phyloP scores from a whole-genome alignment of 2,888 invertebrate genomes.

The Phorcus lineatus region DNA sequence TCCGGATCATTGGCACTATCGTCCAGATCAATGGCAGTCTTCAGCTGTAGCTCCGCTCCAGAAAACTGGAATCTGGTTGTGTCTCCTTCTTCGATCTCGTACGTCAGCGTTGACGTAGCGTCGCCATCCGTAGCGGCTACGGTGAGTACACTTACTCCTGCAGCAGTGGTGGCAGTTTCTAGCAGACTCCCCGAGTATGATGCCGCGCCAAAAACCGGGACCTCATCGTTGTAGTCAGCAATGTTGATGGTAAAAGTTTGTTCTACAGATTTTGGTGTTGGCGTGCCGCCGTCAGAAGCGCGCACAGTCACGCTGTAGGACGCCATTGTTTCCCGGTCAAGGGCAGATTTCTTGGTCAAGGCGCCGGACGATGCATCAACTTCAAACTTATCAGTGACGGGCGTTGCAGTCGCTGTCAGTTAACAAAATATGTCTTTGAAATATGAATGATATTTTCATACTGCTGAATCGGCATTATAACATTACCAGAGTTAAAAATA shows the following conservation, averaged over 20 bases:
- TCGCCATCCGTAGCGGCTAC: slow-evolving; percentile 33
- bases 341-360: slow-evolving; percentile 4
- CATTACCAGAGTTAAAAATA: too few species aligned
- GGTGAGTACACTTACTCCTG: slow-evolving; percentile 5
- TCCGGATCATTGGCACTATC: slow-evolving; percentile 14
- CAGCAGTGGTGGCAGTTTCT: slow-evolving; percentile 26
- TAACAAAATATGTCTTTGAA: not conserved
- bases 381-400: slow-evolving; percentile 2
- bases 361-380: not conserved
- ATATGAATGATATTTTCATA: too few species aligned
- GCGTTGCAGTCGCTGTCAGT: not conserved
- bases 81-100: slow-evolving; percentile 17
- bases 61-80: slow-evolving; percentile 31
- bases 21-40: slow-evolving; percentile 37
- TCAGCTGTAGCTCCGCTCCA: not conserved
- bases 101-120: slow-evolving; percentile 32
- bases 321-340: slow-evolving; percentile 48
- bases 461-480: too few species aligned
- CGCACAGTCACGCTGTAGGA: slow-evolving; percentile 46
- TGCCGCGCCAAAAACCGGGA: slow-evolving; percentile 33
- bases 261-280: slow-evolving; percentile 27
- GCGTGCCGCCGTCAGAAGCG: slow-evolving; percentile 36
- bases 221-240: slow-evolving; percentile 44
- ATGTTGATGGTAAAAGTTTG: slow-evolving; percentile 29
- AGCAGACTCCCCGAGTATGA: slow-evolving; percentile 18